phyloP scores from a whole-genome alignment of 2,888 invertebrate genomes.

The Chalcosyrphus nemorum region DNA sequence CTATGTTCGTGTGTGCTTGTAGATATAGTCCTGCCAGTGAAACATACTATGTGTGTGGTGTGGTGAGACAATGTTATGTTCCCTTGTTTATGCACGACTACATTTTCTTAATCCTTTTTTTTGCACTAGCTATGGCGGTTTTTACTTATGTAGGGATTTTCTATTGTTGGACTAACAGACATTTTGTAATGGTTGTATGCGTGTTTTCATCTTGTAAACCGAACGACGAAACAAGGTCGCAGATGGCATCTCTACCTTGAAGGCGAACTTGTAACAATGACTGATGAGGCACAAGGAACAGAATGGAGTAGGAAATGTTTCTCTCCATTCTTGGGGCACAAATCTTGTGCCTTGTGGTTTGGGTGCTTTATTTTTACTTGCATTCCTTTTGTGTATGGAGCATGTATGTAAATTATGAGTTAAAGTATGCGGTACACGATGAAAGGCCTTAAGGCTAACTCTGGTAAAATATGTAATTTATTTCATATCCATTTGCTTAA shows the following conservation, averaged over 20 bases:
- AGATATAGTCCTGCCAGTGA: no score
- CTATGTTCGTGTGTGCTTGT: conserved; percentile 2
- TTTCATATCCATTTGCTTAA: no score
- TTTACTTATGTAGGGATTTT: conserved; percentile 14
- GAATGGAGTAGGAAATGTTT: conserved; percentile 30
- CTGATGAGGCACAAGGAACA: conserved; percentile 31
- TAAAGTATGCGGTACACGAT: conserved; percentile 2
- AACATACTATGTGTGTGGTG: no score
- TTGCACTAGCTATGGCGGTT: conserved; percentile 40
- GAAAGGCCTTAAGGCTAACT: no score
- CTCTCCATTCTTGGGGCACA: conserved; percentile 18
- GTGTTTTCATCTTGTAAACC: conserved; percentile 51
- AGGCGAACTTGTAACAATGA: conserved; percentile 44
- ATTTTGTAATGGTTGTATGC: conserved; percentile 39
- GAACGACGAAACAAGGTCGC: conserved; percentile 46
- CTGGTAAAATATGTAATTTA: no score
- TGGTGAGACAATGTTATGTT: conserved; percentile 57
- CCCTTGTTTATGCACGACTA: conserved; percentile 62
- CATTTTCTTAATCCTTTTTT: conserved; percentile 68
- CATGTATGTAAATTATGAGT: neutral
- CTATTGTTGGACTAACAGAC: conserved; percentile 29
- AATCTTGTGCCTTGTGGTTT: conserved; percentile 3
- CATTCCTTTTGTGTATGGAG: neutral
- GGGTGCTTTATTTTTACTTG: neutral
- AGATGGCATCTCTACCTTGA: conserved; percentile 60